Evolutionary conservation across 2,888 invertebrate genomes (phyloP).

Genomic region (Himalopsyche kuldschensis): DNA sequence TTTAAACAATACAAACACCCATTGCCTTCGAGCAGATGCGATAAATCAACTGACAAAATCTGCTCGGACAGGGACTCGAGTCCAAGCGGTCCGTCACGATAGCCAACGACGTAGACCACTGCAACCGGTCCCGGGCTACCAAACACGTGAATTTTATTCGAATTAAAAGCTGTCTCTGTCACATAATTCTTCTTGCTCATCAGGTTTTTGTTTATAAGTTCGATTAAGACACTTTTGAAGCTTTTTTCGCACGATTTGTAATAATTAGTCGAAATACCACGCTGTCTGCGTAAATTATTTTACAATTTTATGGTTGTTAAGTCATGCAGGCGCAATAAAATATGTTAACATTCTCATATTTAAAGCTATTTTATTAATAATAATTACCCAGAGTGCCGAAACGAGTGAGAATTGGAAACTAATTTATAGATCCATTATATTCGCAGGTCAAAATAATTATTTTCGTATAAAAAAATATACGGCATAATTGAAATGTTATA

Average conservation of each 20-base stretch:
- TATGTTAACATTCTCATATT: not conserved
- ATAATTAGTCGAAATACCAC: not conserved
- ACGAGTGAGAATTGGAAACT: not conserved
- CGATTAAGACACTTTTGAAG: not conserved
- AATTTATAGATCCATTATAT: not conserved
- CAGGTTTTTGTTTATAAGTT: not conserved
- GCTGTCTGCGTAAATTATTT: not conserved
- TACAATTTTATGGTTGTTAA: not conserved
- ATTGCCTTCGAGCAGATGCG: too few species aligned
- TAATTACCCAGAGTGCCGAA: not conserved
- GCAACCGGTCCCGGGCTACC: too few species aligned
- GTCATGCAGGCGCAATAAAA: not conserved
- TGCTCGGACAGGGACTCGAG: too few species aligned
- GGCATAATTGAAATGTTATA: too few species aligned
- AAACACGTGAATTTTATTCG: too few species aligned
- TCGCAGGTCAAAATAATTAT: not conserved
- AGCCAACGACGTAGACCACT: too few species aligned
- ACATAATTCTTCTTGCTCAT: too few species aligned
- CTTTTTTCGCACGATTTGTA: not conserved
- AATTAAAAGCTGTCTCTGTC: too few species aligned
- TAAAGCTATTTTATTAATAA: not conserved
- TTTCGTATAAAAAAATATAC: too few species aligned
- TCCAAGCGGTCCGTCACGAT: too few species aligned
- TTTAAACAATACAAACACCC: too few species aligned
- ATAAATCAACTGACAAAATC: too few species aligned